phyloP scores from a whole-genome alignment of 2,888 invertebrate genomes.

The Crepidodera aurea region DNA sequence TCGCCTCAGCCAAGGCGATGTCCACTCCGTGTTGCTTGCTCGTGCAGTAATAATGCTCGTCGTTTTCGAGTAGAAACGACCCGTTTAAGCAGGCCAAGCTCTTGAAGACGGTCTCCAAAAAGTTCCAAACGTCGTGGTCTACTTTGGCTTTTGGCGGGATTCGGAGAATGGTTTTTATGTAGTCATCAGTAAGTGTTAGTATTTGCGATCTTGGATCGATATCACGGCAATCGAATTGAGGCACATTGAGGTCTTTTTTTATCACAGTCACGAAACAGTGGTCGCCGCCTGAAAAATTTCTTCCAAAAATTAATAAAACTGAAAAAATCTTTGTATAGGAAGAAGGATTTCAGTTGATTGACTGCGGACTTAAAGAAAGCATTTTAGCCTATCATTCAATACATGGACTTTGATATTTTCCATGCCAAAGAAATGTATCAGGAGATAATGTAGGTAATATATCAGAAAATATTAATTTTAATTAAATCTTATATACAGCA shows the following conservation, averaged over 20 bases:
- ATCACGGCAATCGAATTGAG: conserved; percentile 72
- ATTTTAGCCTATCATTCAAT: too few relatives aligned
- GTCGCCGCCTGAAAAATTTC: conserved; percentile 70
- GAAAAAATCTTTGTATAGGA: background rate
- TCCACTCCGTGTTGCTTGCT: conserved; percentile 85
- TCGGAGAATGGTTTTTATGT: conserved; percentile 63
- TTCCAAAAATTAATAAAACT: background rate
- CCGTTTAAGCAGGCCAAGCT: conserved; percentile 88
- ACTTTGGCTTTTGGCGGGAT: conserved; percentile 71
- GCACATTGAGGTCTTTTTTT: conserved; percentile 57
- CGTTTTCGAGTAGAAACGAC: conserved; percentile 78
- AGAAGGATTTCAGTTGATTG: too few relatives aligned
- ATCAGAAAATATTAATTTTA: too few relatives aligned
- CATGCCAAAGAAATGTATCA: too few relatives aligned
- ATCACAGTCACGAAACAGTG: conserved; percentile 82
- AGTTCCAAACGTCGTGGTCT: conserved; percentile 73
- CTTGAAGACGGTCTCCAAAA: conserved; percentile 85
- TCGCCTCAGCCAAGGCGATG: conserved; percentile 69
- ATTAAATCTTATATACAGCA: too few relatives aligned
- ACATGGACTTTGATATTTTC: too few relatives aligned
- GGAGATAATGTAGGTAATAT: too few relatives aligned
- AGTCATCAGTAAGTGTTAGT: conserved; percentile 45
- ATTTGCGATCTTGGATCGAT: conserved; percentile 72
- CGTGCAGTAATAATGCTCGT: conserved; percentile 80
- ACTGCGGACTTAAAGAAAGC: too few relatives aligned